Evolutionary conservation across 2,888 invertebrate genomes (phyloP), one percentile per base, ranked within the genome.

Genomic region (Seira ritae): DNA sequence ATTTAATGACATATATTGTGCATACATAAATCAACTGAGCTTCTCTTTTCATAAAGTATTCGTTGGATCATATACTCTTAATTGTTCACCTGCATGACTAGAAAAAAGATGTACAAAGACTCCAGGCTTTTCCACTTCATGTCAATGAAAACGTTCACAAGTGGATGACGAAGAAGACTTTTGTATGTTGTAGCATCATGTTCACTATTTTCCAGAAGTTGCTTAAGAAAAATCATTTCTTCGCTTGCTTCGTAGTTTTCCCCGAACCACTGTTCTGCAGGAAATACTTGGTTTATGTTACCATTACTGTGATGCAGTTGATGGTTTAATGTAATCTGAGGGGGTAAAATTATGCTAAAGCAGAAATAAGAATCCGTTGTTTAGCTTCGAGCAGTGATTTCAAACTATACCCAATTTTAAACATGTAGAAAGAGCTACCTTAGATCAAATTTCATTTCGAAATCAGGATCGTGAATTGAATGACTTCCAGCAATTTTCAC

Each of bases 51-150:
- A n/a, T n/a, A n/a, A n/a, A n/a, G n/a, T 31, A 31, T 31, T 31
- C 8, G 31, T 31, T n/a, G n/a, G n/a, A n/a, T n/a, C n/a, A n/a
- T n/a, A n/a, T n/a, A n/a, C n/a, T n/a, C n/a, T n/a, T n/a, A n/a
- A n/a, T n/a, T 4, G 31, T 31, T 31, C 19, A 85, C 86, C 70
- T 87, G 87, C 12, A 79, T 31, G 17, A 70, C 6, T 12, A 87
- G 65, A 42, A 76, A 85, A 23, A 77, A 31, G 19, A 74, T 67
- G 68, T 84, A 85, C 1, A 85, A n/a, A 1, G 60, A 50, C 50
- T 84, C 79, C 66, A 87, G 46, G 24, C 83, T 80, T 50, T 78
- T 79, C 87, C 87, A 87, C 55, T 87, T 87, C n/a, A 86, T 71
- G 50, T 87, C 87, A 0, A 79, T 85, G 50, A 87, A 87, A 17